Base-by-base conservation (phyloP, 2,113 vertebrate genomes). In the Albula goreensis region DNA sequence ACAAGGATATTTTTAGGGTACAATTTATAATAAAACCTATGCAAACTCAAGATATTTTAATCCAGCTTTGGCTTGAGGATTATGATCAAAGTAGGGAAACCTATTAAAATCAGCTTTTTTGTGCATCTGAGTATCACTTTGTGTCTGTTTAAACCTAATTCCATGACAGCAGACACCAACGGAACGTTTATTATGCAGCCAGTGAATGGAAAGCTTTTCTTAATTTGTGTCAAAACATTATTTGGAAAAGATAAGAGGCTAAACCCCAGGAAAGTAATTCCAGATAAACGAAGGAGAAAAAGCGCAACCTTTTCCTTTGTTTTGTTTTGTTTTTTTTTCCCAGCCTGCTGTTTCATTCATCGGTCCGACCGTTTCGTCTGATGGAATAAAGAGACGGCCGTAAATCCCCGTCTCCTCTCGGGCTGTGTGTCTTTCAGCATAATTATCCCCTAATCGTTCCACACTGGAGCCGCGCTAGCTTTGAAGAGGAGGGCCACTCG, bases 301-400 rank as follows among this genome's bases (percentile, higher is more conserved):
- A 10, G 70, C n/a, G 22, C 10, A 5, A 74, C 70, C 70, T 74
- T 31, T n/a, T 15, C 63, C 53, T 79, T 31, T 79, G 78, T 12
- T 31, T 79, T 10, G 19, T 3, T 60, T 60, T 13, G 3, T 15
- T 60, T 13, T 60, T 11, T 60, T 60, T 81, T 19, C 49, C 49
- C 79, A 3, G 49, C 79, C 79, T 81, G 15, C 79, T 81, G 79
- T 81, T 81, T 81, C 52, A 81, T 50, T 81, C 50, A 81, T 52
- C 50, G 22, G 22, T 52, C 49, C 19, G 50, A 11, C 4, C 7
- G 19, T 17, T 17, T 53, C 80, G 13, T 41, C 31, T 41, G 80
- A 53, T 31, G 80, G 80, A 81, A 51, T 49, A n/a, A 81, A 52
- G 8, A 11, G 22, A 13, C 22, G 25, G 78, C 22, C 78, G 12